These are phyloP conservation scores for Torymus tubicola DNA, from an alignment of 2,888 invertebrate genomes.

Conservation along the genomic window DNA sequence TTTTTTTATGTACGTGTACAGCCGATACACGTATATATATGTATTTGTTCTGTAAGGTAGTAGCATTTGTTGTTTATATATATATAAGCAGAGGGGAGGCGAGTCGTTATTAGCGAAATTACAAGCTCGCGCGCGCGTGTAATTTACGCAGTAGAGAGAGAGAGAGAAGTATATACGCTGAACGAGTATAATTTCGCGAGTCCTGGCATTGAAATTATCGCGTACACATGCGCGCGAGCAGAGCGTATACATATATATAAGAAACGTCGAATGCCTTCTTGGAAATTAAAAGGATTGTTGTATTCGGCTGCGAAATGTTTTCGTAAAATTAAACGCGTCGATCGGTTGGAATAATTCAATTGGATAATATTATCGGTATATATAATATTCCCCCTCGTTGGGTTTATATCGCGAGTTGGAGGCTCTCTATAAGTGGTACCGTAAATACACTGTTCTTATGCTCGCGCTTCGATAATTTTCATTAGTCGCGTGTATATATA, in stretches of 20 bases:
- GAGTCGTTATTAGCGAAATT: constrained; percentile 51
- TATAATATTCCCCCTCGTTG: too few relatives aligned
- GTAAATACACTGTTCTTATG: background rate
- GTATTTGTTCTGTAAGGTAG: constrained; percentile 5
- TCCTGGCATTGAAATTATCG: constrained; percentile 52
- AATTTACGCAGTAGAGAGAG: constrained; percentile 35
- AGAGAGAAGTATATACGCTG: constrained; percentile 31
- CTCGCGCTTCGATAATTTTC: background rate
- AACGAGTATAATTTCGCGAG: constrained; percentile 35
- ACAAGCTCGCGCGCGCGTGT: constrained; percentile 33
- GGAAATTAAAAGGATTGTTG: constrained; percentile 55
- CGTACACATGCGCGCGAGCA: constrained; percentile 15
- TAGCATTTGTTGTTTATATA: background rate
- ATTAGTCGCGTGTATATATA: background rate
- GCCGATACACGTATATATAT: background rate
- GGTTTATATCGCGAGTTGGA: too few relatives aligned
- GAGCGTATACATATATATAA: background rate
- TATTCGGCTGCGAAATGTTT: constrained; percentile 34
- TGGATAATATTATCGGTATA: background rate
- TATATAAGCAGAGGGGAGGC: background rate
- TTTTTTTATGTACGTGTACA: background rate
- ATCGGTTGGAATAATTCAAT: constrained; percentile 18
- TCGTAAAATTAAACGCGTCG: constrained; percentile 27
- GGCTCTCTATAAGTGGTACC: too few relatives aligned
- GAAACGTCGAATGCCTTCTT: constrained; percentile 34